Conservation (phyloP, 2,888 invertebrate genomes). For the Lasioglossum calceatum region DNA sequence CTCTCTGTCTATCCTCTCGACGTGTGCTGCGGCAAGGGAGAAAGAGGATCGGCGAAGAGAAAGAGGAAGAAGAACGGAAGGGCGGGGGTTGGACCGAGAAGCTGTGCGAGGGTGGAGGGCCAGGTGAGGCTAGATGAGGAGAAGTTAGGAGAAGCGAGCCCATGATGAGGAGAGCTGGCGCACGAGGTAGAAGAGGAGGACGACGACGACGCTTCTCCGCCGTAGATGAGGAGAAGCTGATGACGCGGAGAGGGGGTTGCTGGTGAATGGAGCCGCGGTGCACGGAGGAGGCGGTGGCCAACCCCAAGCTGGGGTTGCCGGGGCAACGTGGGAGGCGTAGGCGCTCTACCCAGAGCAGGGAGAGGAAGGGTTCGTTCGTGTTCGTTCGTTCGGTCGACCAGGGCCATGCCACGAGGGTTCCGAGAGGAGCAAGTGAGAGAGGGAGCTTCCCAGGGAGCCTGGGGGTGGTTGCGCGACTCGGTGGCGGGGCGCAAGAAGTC, state of each 20-base stretch:
- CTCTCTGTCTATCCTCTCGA: too few species aligned
- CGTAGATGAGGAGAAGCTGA: slow-evolving; percentile 68
- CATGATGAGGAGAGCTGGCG: slow-evolving; percentile 41
- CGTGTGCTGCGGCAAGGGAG: background rate
- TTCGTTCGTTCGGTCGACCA: slow-evolving; percentile 72
- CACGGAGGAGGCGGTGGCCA: slow-evolving; percentile 81
- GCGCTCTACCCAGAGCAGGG: slow-evolving; percentile 73
- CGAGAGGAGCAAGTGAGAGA: slow-evolving; percentile 44
- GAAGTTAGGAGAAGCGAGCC: background rate
- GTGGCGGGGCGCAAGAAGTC: slow-evolving; percentile 53
- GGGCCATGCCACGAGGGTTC: slow-evolving; percentile 66
- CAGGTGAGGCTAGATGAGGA: slow-evolving; percentile 2
- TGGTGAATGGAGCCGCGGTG: slow-evolving; percentile 79
- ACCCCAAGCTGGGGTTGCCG: slow-evolving; percentile 83
- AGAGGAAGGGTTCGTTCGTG: slow-evolving; percentile 70
- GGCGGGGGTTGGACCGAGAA: slow-evolving; percentile 18
- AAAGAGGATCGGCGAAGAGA: background rate
- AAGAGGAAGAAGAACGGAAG: background rate
- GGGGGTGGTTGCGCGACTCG: slow-evolving; percentile 63
- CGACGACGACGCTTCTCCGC: slow-evolving; percentile 66
- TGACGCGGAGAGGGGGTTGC: slow-evolving; percentile 69
- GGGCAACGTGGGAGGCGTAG: slow-evolving; percentile 82
- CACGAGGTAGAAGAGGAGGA: slow-evolving; percentile 73
- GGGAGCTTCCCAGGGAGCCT: slow-evolving; percentile 58
- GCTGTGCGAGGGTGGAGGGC: background rate